These are phyloP conservation scores for Brachypterus glaber DNA, from an alignment of 2,888 invertebrate genomes.

Conservation along the genomic window DNA sequence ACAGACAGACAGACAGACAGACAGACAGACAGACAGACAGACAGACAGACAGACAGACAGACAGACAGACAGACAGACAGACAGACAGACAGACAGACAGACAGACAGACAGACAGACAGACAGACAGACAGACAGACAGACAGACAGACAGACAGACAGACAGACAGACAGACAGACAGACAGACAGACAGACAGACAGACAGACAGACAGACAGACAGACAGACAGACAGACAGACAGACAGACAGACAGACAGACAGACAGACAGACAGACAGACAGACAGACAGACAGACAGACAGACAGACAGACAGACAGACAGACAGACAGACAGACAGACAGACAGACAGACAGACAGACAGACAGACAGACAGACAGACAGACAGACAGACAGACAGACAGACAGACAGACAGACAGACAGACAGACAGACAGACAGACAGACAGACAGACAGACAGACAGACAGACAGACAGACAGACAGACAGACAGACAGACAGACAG, in stretches of 20 bases:
- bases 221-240: conserved; percentile 2
- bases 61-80: conserved; percentile 9
- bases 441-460: conserved; percentile 1
- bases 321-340: conserved; percentile 1
- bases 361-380: conserved; percentile 1
- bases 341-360: conserved; percentile 1
- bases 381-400: conserved; percentile 1
- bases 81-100: conserved; percentile 9
- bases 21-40: conserved; percentile 9
- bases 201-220: conserved; percentile 3
- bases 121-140: conserved; percentile 9
- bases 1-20: conserved; percentile 9
- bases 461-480: conserved; percentile 1
- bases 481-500: conserved; percentile 1
- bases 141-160: conserved; percentile 9
- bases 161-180: conserved; percentile 9
- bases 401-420: conserved; percentile 1
- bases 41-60: conserved; percentile 9
- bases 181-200: conserved; percentile 9
- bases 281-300: conserved; percentile 1
- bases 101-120: conserved; percentile 9
- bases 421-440: conserved; percentile 1
- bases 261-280: conserved; percentile 1
- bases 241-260: conserved; percentile 1
- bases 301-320: conserved; percentile 1